Evolutionary conservation across 2,888 invertebrate genomes (phyloP), one percentile per base, ranked within the genome.

Genomic region (Caenorhabditis panamensis): DNA sequence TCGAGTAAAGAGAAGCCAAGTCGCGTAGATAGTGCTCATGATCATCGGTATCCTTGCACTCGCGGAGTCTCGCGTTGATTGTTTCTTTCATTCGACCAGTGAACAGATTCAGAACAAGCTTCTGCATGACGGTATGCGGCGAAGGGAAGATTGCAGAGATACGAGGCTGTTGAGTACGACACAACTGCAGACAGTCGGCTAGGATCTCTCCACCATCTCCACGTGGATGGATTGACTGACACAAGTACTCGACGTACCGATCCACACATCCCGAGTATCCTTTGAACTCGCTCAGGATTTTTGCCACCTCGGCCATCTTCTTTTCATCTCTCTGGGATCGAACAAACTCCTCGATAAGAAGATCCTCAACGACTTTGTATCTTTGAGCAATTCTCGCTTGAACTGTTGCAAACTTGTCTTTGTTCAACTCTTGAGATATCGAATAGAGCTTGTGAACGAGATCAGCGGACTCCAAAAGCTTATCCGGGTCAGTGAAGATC

Each of bases 101-200:
- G 92, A 96, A 99, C 80, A 99, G 95, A 91, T 97, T 97, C 20
- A 97, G 93, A 56, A 85, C 95, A 92, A 97, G 96, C 93, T 98
- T 98, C 76, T 96, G 95, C 96, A 98, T 96, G 9, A 99, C 97
- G 93, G 96, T 95, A 86, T 97, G 96, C 0, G 97, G 96, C 92
- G 96, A 96, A 6, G 94, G 94, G 91, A 99, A 99, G 1, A 99
- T 97, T 90, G 95, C 94, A 67, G 91, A 90, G 53, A 93, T 91
- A 26, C 82, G 95, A 93, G 88, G 94, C 93, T 91, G 95, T 94
- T 92, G 96, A 90, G 94, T 95, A 88, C 94, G 94, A 92, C 97
- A 97, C 86, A 98, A 93, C 0, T 95, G 95, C 54, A 96, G 93
- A 13, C 97, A 95, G 78, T 96, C 95, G 63, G 94, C 94, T 92